These are phyloP conservation scores for Nothoprocta pentlandii DNA, from an alignment of 2,113 vertebrate genomes.

Conservation along the genomic window DNA sequence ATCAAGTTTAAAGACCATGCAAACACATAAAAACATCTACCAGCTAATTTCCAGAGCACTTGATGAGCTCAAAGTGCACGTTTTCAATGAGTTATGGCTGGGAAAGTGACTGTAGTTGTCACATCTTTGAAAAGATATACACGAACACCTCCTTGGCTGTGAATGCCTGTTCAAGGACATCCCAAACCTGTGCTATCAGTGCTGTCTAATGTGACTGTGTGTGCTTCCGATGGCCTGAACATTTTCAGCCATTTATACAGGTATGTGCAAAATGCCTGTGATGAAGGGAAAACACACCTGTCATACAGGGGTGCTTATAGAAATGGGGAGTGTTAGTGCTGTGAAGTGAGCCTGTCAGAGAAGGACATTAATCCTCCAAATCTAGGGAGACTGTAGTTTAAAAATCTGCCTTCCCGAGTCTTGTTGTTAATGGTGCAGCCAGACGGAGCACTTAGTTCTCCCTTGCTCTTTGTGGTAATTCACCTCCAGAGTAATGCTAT, in stretches of 20 bases:
- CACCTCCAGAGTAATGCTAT: slow-evolving; percentile 44
- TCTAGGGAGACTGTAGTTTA: background rate
- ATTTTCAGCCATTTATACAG: background rate
- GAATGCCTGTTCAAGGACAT: background rate
- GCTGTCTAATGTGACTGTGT: background rate
- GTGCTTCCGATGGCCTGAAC: background rate
- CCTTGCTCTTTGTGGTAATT: slow-evolving; percentile 42
- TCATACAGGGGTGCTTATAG: background rate
- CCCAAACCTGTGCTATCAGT: background rate
- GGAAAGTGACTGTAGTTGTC: background rate
- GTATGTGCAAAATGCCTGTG: background rate
- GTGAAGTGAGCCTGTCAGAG: background rate
- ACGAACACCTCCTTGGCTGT: background rate
- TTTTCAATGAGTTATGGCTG: background rate
- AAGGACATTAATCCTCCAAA: background rate
- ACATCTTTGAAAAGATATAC: background rate
- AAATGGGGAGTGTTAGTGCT: background rate
- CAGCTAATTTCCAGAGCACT: background rate
- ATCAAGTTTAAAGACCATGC: background rate
- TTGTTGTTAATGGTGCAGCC: slow-evolving; percentile 25
- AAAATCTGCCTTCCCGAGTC: slow-evolving; percentile 4
- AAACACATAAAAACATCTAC: background rate
- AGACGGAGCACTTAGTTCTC: slow-evolving; percentile 24
- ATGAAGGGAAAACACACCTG: background rate
- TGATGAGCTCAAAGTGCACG: background rate